Conservation (phyloP, 2,888 invertebrate species). For the Macrophya annulata region DNA sequence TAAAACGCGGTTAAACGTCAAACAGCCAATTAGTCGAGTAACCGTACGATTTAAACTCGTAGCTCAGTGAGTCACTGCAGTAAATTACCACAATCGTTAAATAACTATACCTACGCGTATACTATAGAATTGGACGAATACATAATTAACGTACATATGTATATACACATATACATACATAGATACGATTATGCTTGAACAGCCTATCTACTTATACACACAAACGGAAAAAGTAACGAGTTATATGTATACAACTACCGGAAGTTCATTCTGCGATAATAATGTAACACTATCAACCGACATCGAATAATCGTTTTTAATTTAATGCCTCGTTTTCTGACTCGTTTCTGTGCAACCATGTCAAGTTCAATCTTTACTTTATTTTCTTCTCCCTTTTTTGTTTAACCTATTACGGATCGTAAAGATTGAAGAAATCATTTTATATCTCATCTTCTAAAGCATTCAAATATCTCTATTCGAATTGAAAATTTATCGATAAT, state of each 20-base stretch:
- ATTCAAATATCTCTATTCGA: neutral
- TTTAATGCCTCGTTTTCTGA: constrained; percentile 3
- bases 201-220: constrained; percentile 3
- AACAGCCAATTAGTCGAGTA: constrained; percentile 37
- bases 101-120: constrained; percentile 12
- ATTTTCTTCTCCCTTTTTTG: neutral
- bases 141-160: too few species aligned
- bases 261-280: constrained; percentile 33
- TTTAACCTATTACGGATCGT: neutral
- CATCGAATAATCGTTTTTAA: constrained; percentile 7
- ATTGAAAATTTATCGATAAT: neutral
- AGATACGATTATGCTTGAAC: too few species aligned
- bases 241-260: too few species aligned
- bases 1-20: constrained; percentile 9
- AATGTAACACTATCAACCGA: neutral
- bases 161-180: neutral
- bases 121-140: neutral
- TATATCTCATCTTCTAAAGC: neutral
- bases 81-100: constrained; percentile 16
- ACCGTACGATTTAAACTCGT: constrained; percentile 25
- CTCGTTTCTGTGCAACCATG: neutral
- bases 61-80: constrained; percentile 33
- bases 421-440: too few species aligned
- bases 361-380: neutral
- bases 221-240: too few species aligned